Conservation (phyloP, 2,797 vertebrate species). For the Sebastes oblongus region DNA sequence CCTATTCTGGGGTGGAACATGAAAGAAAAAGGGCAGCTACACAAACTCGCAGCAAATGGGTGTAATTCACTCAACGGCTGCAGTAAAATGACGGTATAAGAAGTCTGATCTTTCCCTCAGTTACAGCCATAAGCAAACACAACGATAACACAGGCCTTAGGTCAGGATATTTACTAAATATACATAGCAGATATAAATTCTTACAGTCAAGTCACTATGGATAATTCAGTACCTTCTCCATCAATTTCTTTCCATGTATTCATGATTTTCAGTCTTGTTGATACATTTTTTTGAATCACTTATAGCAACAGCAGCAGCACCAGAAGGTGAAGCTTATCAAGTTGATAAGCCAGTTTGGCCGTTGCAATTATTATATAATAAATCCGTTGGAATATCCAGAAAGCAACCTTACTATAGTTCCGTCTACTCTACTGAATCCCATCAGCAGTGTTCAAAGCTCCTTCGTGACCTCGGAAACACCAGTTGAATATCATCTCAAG, state of each 20-base stretch:
- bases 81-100: background rate
- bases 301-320: background rate
- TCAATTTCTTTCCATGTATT: background rate
- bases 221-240: background rate
- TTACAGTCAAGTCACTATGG: background rate
- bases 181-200: background rate
- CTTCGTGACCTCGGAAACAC: background rate
- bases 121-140: background rate
- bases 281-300: background rate
- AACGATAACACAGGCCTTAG: background rate
- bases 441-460: background rate
- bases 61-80: background rate
- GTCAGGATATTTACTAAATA: background rate
- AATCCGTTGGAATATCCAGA: background rate
- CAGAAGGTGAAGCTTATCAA: background rate
- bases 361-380: background rate
- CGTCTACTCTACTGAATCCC: no score
- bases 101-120: background rate
- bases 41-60: background rate
- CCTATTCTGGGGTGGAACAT: conserved; percentile 6
- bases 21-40: background rate
- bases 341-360: background rate
- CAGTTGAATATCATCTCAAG: background rate
- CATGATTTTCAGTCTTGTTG: background rate
- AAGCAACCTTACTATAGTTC: background rate